Conservation (phyloP, 2,888 invertebrate species). For the Loripinus fragilis region DNA sequence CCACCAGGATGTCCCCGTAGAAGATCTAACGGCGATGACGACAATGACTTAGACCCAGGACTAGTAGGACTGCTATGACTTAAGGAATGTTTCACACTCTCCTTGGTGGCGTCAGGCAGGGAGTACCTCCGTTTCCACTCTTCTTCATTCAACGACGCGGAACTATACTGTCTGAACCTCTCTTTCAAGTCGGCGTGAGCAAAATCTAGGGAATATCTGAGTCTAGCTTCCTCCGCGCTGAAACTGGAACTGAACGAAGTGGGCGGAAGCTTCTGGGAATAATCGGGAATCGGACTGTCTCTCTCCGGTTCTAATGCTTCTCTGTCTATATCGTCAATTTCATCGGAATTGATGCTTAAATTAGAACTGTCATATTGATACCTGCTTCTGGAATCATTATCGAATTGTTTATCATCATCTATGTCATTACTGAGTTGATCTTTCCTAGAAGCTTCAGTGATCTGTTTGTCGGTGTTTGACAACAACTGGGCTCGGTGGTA, state of each 20-base stretch:
- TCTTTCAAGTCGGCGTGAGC: conserved; percentile 21
- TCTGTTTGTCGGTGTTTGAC: neutral
- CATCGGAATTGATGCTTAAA: conserved; percentile 16
- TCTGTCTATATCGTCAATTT: conserved; percentile 30
- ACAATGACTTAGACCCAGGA: conserved; percentile 31
- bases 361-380: conserved; percentile 11
- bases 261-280: conserved; percentile 40
- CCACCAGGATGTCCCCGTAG: neutral
- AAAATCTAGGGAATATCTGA: conserved; percentile 44
- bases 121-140: conserved; percentile 1
- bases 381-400: neutral
- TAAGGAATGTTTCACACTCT: neutral
- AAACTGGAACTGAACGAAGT: conserved; percentile 40
- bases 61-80: conserved; percentile 38
- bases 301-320: conserved; percentile 44
- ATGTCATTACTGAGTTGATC: neutral
- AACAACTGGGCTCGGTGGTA: neutral
- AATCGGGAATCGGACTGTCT: conserved; percentile 30
- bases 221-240: conserved; percentile 45
- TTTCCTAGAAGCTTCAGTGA: neutral
- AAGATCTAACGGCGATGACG: conserved; percentile 27
- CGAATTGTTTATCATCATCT: conserved; percentile 7
- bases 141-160: conserved; percentile 9
- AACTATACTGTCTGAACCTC: conserved; percentile 13
- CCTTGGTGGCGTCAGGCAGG: conserved; percentile 20